Conservation (phyloP, 2,113 vertebrate species). For the Burhinus oedicnemus region DNA sequence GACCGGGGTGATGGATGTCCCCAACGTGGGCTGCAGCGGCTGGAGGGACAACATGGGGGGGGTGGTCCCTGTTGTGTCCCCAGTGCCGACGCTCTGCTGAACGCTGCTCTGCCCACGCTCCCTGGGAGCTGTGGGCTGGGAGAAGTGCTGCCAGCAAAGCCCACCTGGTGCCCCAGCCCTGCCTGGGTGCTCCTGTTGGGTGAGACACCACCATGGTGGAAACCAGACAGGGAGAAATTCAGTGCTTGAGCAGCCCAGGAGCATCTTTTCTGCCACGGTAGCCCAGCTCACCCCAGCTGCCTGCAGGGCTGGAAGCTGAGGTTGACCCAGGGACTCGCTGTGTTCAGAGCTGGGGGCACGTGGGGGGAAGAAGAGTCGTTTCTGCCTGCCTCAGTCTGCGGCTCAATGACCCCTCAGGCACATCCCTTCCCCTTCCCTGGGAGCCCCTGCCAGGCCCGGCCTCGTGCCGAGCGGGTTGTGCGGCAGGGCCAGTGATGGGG, state of each 20-base stretch:
- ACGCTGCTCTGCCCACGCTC: too few species aligned
- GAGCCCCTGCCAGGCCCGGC: too few species aligned
- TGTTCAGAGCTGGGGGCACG: accelerated
- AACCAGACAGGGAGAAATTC: not conserved
- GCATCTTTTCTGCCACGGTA: not conserved
- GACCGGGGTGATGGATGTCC: accelerated
- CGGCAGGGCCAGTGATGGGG: accelerated
- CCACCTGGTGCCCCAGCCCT: not conserved
- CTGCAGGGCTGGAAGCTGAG: not conserved
- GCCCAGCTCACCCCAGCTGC: too few species aligned
- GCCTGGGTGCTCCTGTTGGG: accelerated
- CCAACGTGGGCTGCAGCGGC: accelerated
- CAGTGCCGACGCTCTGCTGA: not conserved
- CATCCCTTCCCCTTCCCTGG: accelerated
- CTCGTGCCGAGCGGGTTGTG: accelerated
- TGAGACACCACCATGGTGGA: accelerated
- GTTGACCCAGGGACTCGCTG: accelerated
- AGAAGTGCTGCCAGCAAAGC: not conserved
- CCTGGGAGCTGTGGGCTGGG: not conserved
- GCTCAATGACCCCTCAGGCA: accelerated
- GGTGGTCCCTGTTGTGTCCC: accelerated
- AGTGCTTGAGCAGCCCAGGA: not conserved
- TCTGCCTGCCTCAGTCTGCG: accelerated
- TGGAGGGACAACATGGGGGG: accelerated
- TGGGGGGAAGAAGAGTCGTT: not conserved